Evolutionary conservation across 2,113 vertebrate species (phyloP), one percentile per base, ranked within the genome.

Genomic region (Amblyornis subalaris): DNA sequence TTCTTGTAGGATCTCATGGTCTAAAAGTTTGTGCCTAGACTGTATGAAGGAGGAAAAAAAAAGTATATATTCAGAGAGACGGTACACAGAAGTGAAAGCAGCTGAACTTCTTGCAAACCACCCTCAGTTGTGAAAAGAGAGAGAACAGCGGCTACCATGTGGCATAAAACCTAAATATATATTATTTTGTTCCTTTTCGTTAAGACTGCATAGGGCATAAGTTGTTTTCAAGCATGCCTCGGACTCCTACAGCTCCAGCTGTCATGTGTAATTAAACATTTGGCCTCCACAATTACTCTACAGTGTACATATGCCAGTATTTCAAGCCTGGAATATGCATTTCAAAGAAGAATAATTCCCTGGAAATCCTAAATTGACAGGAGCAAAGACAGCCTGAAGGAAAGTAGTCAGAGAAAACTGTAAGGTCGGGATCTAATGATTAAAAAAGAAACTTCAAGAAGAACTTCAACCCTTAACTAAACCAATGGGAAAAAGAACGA

Each of bases 261-360:
- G 99, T 99, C 99, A 98, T 98, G 98, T 99, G 98, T 99, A 99
- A 99, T 99, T 99, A 99, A 99, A 99, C 99, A 99, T 99, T 99
- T 99, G 99, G 98, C 99, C 99, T 98, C 98, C 98, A 97, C 99
- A 98, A 98, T 99, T 99, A 98, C 98, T 99, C 98, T 98, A 98
- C 99, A 98, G 98, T 98, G 98, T 98, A 98, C 98, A 99, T 99
- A 99, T 98, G 98, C 98, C 98, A 98, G 98, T 98, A 98, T 98
- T 98, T 98, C 98, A 98, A 98, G 98, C 97, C 96, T 95, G 88
- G 98, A 98, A 99, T 99, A 99, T 98, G 98, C 99, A 99, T 99
- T 99, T 99, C 99, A 99, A 99, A 99, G 99, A 98, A 98, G 97
- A 98, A 97, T 97, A 97, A 98, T 98, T 98, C 98, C 98, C 98